phyloP scores from a whole-genome alignment of 2,888 invertebrate genomes.

The Ophion slaviceki region DNA sequence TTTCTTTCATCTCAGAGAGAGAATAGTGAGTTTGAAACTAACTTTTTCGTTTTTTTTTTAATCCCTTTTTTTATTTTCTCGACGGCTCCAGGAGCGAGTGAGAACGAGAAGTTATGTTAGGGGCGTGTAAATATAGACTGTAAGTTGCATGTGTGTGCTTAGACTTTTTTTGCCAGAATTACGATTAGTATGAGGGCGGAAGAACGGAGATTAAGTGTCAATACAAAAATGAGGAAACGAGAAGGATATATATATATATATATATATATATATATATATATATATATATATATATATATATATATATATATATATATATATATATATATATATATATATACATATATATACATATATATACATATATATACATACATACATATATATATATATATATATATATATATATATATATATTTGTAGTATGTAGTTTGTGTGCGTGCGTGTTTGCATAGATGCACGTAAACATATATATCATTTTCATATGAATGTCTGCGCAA shows the following conservation, averaged over 20 bases:
- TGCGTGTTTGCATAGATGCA: neutral
- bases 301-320: neutral
- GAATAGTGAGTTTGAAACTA: slow-evolving; percentile 23
- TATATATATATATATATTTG: neutral
- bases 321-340: neutral
- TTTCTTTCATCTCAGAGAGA: slow-evolving; percentile 10
- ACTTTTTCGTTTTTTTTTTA: slow-evolving; percentile 18
- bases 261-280: neutral
- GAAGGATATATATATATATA: neutral
- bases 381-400: neutral
- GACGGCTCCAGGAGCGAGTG: slow-evolving; percentile 12
- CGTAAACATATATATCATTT: neutral
- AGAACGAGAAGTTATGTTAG: slow-evolving; percentile 39
- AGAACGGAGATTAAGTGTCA: slow-evolving; percentile 8
- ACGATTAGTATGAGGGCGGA: slow-evolving; percentile 12
- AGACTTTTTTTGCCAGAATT: slow-evolving; percentile 25
- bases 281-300: neutral
- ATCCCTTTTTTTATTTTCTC: slow-evolving; percentile 13
- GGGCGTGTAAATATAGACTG: slow-evolving; percentile 77
- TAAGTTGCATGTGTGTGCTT: slow-evolving; percentile 70
- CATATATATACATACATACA: neutral
- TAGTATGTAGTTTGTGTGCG: too few species aligned
- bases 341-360: neutral
- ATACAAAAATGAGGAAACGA: slow-evolving; percentile 10
- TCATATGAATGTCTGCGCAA: neutral